Conservation (phyloP, 2,113 vertebrate genomes). For the Dromas ardeola region DNA sequence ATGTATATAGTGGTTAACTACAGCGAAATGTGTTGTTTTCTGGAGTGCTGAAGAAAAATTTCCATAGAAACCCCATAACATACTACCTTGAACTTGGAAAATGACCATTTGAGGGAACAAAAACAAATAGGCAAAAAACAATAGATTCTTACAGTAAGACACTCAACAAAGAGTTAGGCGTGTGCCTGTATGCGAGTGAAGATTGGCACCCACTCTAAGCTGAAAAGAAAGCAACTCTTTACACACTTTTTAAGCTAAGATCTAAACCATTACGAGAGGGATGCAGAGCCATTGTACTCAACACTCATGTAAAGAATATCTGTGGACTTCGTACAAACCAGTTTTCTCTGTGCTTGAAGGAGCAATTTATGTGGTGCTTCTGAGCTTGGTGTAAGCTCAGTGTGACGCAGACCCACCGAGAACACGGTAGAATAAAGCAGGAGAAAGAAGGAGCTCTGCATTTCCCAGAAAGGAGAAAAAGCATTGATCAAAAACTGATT, state of each 20-base stretch:
- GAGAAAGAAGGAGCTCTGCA: not conserved
- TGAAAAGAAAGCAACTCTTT: slow-evolving; percentile 30
- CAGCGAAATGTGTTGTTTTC: not conserved
- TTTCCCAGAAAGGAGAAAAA: not conserved
- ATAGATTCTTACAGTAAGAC: not conserved
- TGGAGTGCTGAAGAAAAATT: slow-evolving; percentile 14
- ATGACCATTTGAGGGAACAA: slow-evolving; percentile 5
- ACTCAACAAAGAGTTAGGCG: slow-evolving; percentile 27
- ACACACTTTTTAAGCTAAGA: not conserved
- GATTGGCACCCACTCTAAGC: slow-evolving; percentile 25
- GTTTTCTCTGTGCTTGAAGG: not conserved
- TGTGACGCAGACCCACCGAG: not conserved
- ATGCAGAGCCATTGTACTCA: not conserved
- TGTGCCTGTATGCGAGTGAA: slow-evolving; percentile 2
- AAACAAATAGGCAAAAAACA: not conserved
- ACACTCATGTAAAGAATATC: not conserved
- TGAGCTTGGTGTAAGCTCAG: not conserved
- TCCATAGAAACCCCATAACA: not conserved
- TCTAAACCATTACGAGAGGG: not conserved
- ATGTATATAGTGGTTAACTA: not conserved
- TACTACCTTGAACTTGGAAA: slow-evolving; percentile 41
- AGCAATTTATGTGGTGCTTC: not conserved
- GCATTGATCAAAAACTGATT: not conserved
- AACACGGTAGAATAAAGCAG: not conserved
- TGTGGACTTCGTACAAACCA: not conserved